Percentiles rank a stretch among this genome's conserved stretches.
Conservation (phyloP, 2,797 vertebrate genomes). For the Prunella strophiata region DNA sequence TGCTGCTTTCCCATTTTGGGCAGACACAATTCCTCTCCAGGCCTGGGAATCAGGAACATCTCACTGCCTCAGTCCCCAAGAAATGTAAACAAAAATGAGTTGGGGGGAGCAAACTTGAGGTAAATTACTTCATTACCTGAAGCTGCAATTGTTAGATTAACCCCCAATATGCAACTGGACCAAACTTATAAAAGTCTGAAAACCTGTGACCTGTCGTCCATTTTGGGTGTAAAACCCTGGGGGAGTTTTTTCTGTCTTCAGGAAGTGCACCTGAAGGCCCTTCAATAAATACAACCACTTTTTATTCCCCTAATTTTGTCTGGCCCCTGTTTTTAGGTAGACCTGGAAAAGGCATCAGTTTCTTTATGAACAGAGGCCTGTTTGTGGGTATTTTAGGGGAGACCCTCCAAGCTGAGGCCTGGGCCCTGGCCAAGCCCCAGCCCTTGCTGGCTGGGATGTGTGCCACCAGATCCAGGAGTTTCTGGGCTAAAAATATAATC, state of each 20-base stretch:
- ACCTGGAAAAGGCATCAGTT: neutral
- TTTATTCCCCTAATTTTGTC: neutral
- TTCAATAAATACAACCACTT: neutral
- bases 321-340: neutral
- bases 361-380: neutral
- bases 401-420: neutral
- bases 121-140: neutral
- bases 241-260: neutral
- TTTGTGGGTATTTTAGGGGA: neutral
- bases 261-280: neutral
- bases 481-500: neutral
- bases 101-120: neutral
- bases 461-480: neutral
- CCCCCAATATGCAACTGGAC: too few relatives aligned
- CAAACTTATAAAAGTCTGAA: neutral
- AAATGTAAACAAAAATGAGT: neutral
- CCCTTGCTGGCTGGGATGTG: rapidly evolving
- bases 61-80: neutral
- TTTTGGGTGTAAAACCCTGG: neutral
- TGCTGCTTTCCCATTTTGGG: neutral
- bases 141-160: neutral
- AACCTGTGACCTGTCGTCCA: rapidly evolving
- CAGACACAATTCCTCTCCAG: neutral
- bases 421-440: neutral
- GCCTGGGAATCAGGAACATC: too few relatives aligned